Percentiles rank a stretch among this genome's conserved stretches.
phyloP scores from a whole-genome alignment of 2,113 vertebrate genomes.

The Antennarius striatus region DNA sequence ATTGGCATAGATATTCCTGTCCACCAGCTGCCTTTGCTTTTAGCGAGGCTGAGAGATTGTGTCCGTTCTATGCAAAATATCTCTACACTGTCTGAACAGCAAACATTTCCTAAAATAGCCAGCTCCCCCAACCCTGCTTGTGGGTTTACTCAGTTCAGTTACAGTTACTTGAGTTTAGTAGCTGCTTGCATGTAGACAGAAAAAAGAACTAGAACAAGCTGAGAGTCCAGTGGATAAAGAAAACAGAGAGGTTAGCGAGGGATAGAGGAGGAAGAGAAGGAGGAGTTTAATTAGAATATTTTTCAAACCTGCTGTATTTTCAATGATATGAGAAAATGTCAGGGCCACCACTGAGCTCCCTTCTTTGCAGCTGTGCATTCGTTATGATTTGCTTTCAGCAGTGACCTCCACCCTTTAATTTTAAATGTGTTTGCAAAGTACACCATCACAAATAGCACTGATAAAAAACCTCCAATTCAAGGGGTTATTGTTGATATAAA shows the following conservation, averaged over 20 bases:
- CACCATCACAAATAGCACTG: no score
- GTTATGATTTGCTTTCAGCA: no score
- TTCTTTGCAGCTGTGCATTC: no score
- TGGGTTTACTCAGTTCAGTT: conserved; percentile 70
- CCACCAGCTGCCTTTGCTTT: conserved; percentile 2
- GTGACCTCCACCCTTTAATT: no score
- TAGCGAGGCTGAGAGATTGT: conserved; percentile 7
- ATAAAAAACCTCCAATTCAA: no score
- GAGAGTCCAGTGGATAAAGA: conserved; percentile 10
- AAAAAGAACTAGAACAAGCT: conserved; percentile 7
- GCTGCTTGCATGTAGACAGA: conserved; percentile 58
- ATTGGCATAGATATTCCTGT: conserved; percentile 27
- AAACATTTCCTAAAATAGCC: conserved; percentile 46
- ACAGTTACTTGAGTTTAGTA: conserved; percentile 65
- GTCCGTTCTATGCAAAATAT: conserved; percentile 19
- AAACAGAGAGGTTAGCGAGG: not conserved
- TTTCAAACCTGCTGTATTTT: no score
- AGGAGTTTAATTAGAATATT: no score
- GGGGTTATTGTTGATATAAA: no score
- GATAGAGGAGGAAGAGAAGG: not conserved
- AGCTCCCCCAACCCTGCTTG: conserved; percentile 24
- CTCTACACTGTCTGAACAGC: conserved; percentile 21
- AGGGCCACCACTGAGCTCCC: no score
- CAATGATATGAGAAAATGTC: no score
- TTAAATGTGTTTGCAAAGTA: no score